phyloP scores from a whole-genome alignment of 2,113 vertebrate genomes.

The Actenoides lindsayi region DNA sequence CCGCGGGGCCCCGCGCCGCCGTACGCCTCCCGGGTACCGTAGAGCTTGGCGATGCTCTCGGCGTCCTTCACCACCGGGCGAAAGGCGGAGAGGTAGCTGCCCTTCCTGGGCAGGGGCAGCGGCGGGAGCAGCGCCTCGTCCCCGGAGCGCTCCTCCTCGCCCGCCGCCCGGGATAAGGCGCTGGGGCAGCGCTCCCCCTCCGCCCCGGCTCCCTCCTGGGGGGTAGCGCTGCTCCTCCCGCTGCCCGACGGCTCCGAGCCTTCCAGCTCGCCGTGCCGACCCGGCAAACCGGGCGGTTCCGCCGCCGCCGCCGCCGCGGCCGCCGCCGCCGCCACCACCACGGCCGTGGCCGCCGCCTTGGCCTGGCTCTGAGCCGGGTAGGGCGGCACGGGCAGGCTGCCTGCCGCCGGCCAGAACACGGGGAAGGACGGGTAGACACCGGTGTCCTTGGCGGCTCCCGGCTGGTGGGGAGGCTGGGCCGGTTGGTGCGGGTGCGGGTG shows the following conservation, averaged over 20 bases:
- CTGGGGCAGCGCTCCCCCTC: slow-evolving; percentile 75
- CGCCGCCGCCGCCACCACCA: slow-evolving; percentile 67
- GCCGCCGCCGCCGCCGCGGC: slow-evolving; percentile 49
- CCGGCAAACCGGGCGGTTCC: neutral
- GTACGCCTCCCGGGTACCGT: slow-evolving; percentile 86
- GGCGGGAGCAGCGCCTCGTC: slow-evolving; percentile 82
- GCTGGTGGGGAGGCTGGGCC: slow-evolving; percentile 60
- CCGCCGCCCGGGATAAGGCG: slow-evolving; percentile 51
- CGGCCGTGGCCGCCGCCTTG: slow-evolving; percentile 80
- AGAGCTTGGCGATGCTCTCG: slow-evolving; percentile 94
- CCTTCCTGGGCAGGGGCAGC: slow-evolving; percentile 82
- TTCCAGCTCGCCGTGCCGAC: slow-evolving; percentile 14
- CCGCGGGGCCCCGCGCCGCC: slow-evolving; percentile 59
- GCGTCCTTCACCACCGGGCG: slow-evolving; percentile 92
- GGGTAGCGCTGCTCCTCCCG: slow-evolving; percentile 78
- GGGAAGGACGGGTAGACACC: slow-evolving; percentile 89
- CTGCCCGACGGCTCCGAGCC: slow-evolving; percentile 64
- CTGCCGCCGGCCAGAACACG: slow-evolving; percentile 91
- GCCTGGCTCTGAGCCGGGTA: slow-evolving; percentile 80
- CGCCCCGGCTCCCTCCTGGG: slow-evolving; percentile 74
- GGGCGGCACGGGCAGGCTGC: slow-evolving; percentile 84
- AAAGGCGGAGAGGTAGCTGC: slow-evolving; percentile 93
- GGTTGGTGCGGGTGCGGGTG: slow-evolving; percentile 55
- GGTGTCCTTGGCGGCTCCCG: slow-evolving; percentile 75
- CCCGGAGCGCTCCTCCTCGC: slow-evolving; percentile 80